Conservation (phyloP, 2,888 invertebrate genomes). For the Morpho helenor region DNA sequence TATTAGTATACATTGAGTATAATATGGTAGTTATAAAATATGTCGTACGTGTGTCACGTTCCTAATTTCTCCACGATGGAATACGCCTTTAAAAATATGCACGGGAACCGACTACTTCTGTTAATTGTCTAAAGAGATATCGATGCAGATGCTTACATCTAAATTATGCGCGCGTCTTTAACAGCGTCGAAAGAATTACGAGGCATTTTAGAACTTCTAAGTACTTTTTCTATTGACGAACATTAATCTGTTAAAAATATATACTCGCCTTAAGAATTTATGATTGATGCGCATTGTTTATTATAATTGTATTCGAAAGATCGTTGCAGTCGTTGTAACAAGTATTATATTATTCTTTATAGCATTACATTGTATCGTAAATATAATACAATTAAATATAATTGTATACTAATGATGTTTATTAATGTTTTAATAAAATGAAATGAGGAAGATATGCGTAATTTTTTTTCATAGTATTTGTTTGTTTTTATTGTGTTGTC, state of each 20-base stretch:
- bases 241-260: slow-evolving; percentile 13
- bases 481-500: too few species aligned
- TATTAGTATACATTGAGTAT: too few species aligned
- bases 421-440: too few species aligned
- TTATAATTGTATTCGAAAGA: slow-evolving; percentile 2
- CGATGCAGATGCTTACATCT: slow-evolving; percentile 69
- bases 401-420: too few species aligned
- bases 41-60: slow-evolving; percentile 2
- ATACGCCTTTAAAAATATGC: slow-evolving; percentile 66
- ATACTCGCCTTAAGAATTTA: slow-evolving; percentile 9
- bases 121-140: slow-evolving; percentile 74
- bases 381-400: too few species aligned
- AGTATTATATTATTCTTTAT: too few species aligned
- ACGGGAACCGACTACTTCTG: slow-evolving; percentile 58
- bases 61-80: slow-evolving; percentile 44
- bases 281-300: slow-evolving; percentile 5
- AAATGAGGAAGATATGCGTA: background rate
- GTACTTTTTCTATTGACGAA: slow-evolving; percentile 46
- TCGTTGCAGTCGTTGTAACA: background rate
- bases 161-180: slow-evolving; percentile 52
- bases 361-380: too few species aligned
- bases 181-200: slow-evolving; percentile 65
- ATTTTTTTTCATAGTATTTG: background rate
- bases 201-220: slow-evolving; percentile 53
- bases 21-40: slow-evolving; percentile 10